These are phyloP conservation scores for Montipora efflorescens DNA, from an alignment of 64 coral and sea anemone species.

Conservation along the genomic window DNA sequence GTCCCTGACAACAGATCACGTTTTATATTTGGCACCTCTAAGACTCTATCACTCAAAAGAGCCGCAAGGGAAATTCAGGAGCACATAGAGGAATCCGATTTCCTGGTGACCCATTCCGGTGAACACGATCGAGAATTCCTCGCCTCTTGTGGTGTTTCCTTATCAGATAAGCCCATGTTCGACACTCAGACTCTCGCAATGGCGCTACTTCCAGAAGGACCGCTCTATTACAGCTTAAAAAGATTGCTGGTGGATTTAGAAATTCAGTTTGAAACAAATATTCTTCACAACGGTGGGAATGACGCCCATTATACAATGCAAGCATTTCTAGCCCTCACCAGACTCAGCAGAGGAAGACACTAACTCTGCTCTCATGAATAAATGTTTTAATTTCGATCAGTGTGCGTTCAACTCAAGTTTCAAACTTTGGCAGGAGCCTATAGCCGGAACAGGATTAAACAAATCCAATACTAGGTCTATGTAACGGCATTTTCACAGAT, in stretches of 20 bases:
- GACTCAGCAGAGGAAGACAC: too few species aligned
- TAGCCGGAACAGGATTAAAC: too few species aligned
- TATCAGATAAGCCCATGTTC: constrained; percentile 51
- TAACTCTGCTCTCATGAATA: too few species aligned
- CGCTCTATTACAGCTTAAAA: constrained; percentile 49
- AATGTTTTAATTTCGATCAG: too few species aligned
- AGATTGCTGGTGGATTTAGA: constrained; percentile 35
- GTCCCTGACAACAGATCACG: constrained; percentile 62
- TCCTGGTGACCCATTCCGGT: constrained; percentile 60
- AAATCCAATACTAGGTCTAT: too few species aligned
- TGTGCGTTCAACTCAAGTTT: too few species aligned
- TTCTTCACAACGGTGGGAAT: constrained; percentile 71
- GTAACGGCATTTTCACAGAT: too few species aligned
- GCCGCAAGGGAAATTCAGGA: constrained; percentile 38
- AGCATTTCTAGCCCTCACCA: background rate
- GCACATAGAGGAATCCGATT: constrained; percentile 32
- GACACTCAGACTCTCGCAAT: constrained; percentile 71
- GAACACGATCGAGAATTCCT: constrained; percentile 35
- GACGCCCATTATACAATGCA: constrained; percentile 1
- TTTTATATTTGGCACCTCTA: constrained; percentile 65
- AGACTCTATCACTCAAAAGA: constrained; percentile 27
- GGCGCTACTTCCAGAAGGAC: constrained; percentile 49
- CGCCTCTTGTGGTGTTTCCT: background rate
- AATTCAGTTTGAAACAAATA: constrained; percentile 42
- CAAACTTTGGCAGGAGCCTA: too few species aligned